Conservation (phyloP, 2,797 vertebrate genomes). For the Austrolebias charrua region DNA sequence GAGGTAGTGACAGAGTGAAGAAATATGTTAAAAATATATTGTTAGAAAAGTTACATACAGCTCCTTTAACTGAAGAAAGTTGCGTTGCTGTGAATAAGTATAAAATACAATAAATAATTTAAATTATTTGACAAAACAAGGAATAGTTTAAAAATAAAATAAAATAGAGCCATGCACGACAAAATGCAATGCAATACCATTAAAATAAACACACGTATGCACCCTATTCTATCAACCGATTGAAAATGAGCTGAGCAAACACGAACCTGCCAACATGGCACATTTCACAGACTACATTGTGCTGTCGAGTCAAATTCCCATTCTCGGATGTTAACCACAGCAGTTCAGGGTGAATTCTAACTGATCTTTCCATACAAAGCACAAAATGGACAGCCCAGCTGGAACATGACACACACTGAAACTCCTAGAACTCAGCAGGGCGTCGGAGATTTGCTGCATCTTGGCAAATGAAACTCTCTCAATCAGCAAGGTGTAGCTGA, state of each 20-base stretch:
- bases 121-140: too few relatives aligned
- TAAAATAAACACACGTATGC: neutral
- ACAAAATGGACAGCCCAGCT: slow-evolving; percentile 38
- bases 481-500: slow-evolving; percentile 22
- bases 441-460: slow-evolving; percentile 34
- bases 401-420: slow-evolving; percentile 35
- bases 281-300: neutral
- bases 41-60: too few relatives aligned
- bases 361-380: slow-evolving; percentile 29
- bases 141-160: too few relatives aligned
- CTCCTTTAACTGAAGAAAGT: slow-evolving; percentile 21
- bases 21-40: too few relatives aligned
- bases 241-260: neutral
- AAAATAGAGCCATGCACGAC: too few relatives aligned
- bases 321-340: slow-evolving; percentile 10
- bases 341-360: slow-evolving; percentile 17
- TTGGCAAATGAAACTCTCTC: slow-evolving; percentile 32
- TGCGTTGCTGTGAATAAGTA: slow-evolving; percentile 16
- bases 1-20: too few relatives aligned
- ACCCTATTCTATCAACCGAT: neutral
- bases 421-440: slow-evolving; percentile 22
- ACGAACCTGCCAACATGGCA: neutral
- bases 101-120: too few relatives aligned
- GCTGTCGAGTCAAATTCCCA: neutral
- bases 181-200: too few relatives aligned